A percentile compares a stretch with the other conserved stretches of the same genome.
Conservation (phyloP, 2,113 vertebrate genomes). For the Cairina moschata region DNA sequence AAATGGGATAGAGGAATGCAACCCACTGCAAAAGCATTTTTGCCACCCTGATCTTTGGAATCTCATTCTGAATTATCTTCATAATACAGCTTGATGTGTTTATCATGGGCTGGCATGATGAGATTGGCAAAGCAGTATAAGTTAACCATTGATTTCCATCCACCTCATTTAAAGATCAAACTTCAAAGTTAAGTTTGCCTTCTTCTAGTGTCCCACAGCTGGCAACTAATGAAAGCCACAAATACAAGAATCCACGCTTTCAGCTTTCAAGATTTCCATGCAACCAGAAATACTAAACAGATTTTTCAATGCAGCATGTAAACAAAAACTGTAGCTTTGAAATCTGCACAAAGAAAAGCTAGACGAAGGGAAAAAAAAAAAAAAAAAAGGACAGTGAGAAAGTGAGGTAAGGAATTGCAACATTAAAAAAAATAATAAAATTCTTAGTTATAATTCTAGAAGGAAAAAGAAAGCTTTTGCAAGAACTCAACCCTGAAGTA, state of each 20-base stretch:
- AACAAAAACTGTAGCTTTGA: background rate
- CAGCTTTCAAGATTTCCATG: background rate
- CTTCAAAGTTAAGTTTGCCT: constrained; percentile 1
- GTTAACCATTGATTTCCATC: constrained; percentile 64
- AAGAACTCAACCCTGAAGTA: background rate
- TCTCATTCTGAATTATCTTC: background rate
- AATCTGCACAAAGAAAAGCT: background rate
- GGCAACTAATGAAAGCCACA: background rate
- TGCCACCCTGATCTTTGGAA: constrained; percentile 39
- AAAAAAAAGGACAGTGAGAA: background rate
- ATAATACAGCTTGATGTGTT: background rate
- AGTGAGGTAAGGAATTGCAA: background rate
- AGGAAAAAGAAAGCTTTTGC: background rate
- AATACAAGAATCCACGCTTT: background rate
- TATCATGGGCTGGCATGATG: background rate
- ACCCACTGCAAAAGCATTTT: background rate
- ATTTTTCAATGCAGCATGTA: background rate
- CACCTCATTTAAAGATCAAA: constrained; percentile 39
- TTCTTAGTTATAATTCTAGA: background rate
- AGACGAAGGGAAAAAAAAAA: background rate
- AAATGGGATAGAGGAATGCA: background rate
- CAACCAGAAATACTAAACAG: background rate
- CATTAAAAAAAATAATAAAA: too few relatives aligned
- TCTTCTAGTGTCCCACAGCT: background rate
- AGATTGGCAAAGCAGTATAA: constrained; percentile 1